Conservation (phyloP, 2,888 invertebrate genomes). For the Drosophila dives region DNA sequence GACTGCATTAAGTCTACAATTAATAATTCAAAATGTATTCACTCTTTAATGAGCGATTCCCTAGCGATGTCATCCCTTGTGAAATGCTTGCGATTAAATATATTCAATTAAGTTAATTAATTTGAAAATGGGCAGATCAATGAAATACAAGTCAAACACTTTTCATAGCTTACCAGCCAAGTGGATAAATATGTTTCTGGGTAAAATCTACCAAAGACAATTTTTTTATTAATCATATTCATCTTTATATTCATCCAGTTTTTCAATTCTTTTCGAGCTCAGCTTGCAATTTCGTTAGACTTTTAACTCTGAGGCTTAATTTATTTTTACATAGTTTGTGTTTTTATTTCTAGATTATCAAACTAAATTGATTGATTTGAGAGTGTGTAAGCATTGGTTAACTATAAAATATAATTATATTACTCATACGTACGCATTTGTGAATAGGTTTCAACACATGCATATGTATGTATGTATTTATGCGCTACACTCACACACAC, state of each 20-base stretch:
- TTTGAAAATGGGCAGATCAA: not conserved
- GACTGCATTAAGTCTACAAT: not conserved
- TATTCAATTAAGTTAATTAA: slow-evolving; percentile 41
- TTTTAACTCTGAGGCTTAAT: not conserved
- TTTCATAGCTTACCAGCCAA: not conserved
- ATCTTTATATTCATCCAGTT: not conserved
- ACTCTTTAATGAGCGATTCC: slow-evolving; percentile 18
- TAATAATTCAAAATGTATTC: not conserved
- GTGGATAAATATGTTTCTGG: not conserved
- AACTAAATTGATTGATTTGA: slow-evolving; percentile 6
- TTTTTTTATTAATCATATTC: not conserved
- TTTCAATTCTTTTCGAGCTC: not conserved
- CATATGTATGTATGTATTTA: slow-evolving; percentile 6
- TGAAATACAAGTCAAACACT: not conserved
- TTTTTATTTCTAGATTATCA: slow-evolving; percentile 4
- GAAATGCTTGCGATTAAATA: slow-evolving; percentile 18
- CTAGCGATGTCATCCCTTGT: slow-evolving; percentile 24
- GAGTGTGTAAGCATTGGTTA: slow-evolving; percentile 2
- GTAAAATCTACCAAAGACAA: not conserved
- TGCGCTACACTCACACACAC: not conserved
- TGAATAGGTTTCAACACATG: slow-evolving; percentile 36
- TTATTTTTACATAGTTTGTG: not conserved
- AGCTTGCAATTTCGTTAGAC: not conserved
- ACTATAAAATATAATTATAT: not conserved
- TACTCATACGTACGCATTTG: slow-evolving; percentile 12